Evolutionary conservation across 2,113 vertebrate species (phyloP), one percentile per base, ranked within the genome.

Genomic region (Carassius gibelio): DNA sequence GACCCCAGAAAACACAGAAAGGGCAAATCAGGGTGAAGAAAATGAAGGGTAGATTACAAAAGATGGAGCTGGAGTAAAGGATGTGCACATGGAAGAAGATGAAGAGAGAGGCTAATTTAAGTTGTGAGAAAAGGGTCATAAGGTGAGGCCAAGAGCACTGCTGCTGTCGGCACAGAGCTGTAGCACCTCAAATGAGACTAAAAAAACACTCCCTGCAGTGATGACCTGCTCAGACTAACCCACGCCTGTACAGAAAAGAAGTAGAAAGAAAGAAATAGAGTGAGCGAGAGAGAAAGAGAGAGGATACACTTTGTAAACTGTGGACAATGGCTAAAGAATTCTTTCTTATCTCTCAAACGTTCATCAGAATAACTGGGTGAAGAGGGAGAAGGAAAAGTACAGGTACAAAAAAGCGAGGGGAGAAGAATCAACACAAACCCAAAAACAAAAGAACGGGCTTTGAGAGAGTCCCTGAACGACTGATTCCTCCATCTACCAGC

Each of bases 31-130:
- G 74, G 42, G 57, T 66, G 5, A 57, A 48, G 9, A 23, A 78
- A 34, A 68, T 23, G 57, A 87, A 66, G 64, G 50, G 72, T 36
- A 42, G 62, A 69, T 45, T 19, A 75, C 59, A 66, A 69, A 21
- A 61, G 71, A 81, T 30, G 7, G 45, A 34, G 68, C 77, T 71
- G 23, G 23, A 38, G 72, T 64, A 30, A 55, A 48, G 8, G 17
- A 75, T 7, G 42, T 50, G 48, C 17, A n/a, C 13, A 45, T 48
- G 48, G 52, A 59, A 68, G 52, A 77, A 21, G 10, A 55, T 55
- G 13, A 14, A 68, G 36, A 71, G 71, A 50, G 36, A 69, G 21
- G 59, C 81, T 75, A 75, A 59, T 84, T 85, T 85, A 81, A 81
- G 77, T 85, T 62, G 83, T 84, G 52, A 85, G 77, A 50, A 50